Conservation (phyloP, 2,113 vertebrate genomes). For the Pedetes capensis region DNA sequence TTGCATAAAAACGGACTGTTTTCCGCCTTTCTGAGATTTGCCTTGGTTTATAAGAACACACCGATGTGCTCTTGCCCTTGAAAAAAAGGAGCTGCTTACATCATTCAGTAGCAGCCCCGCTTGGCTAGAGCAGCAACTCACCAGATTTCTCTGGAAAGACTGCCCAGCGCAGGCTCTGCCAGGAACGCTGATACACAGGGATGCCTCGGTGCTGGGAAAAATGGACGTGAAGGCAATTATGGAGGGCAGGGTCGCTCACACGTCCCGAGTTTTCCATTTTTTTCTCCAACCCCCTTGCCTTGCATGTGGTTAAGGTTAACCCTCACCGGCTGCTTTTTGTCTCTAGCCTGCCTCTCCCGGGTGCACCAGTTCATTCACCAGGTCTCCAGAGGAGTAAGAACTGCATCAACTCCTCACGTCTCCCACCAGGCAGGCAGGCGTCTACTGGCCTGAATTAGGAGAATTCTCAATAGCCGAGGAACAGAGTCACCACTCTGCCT, state of each 20-base stretch:
- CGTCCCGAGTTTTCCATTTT: not conserved
- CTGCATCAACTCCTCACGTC: not conserved
- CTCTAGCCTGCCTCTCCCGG: not conserved
- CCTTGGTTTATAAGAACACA: not conserved
- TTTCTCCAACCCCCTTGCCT: not conserved
- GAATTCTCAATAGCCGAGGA: not conserved
- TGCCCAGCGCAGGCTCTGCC: not conserved
- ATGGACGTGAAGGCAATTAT: rapidly evolving
- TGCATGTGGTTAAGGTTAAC: not conserved
- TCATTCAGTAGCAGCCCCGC: conserved; percentile 27
- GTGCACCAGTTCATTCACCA: not conserved
- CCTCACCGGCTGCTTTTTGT: not conserved
- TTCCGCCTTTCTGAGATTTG: not conserved
- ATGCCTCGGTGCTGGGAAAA: not conserved
- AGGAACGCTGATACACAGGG: too few relatives aligned
- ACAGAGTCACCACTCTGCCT: not conserved
- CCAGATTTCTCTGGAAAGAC: not conserved
- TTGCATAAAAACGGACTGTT: not conserved
- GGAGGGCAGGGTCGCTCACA: not conserved
- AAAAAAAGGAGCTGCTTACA: not conserved
- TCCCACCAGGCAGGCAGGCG: not conserved
- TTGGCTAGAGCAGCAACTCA: conserved; percentile 9
- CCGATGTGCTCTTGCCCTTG: not conserved
- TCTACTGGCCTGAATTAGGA: not conserved
- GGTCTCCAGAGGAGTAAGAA: not conserved